A percentile compares a stretch with the other conserved stretches of the same genome.
These are phyloP conservation scores for Accipiter cooperii DNA, from an alignment of 2,113 vertebrate genomes.

Conservation along the genomic window DNA sequence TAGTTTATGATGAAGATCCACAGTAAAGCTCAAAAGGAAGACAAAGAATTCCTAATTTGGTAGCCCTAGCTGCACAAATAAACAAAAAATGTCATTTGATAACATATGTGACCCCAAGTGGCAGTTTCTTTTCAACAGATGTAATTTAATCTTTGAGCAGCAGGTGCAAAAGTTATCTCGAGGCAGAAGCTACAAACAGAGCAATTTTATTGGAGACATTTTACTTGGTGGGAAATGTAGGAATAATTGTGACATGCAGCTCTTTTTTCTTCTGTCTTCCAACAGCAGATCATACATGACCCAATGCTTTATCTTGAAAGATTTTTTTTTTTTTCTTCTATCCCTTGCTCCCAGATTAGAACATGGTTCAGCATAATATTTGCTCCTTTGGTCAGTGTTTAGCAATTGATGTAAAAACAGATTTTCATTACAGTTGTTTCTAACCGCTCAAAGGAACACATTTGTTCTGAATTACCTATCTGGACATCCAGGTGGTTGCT, in stretches of 20 bases:
- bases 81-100: constrained; percentile 29
- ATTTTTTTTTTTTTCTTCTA: too few species aligned
- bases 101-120: constrained; percentile 6
- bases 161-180: constrained; percentile 48
- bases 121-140: constrained; percentile 46
- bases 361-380: constrained; percentile 22
- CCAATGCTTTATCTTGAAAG: background rate
- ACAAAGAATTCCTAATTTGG: background rate
- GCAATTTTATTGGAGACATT: constrained; percentile 23
- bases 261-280: background rate
- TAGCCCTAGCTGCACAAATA: background rate
- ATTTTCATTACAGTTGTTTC: constrained; percentile 47
- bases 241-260: background rate
- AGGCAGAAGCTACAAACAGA: constrained; percentile 46
- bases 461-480: constrained; percentile 59
- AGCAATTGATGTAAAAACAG: constrained; percentile 21
- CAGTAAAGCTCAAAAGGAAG: background rate
- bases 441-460: constrained; percentile 40
- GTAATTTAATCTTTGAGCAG: constrained; percentile 56
- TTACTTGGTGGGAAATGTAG: constrained; percentile 6
- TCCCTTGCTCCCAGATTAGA: background rate
- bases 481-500: constrained; percentile 16
- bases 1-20: background rate
- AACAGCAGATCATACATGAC: background rate
- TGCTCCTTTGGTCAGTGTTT: constrained; percentile 31